phyloP scores from a whole-genome alignment of 2,113 vertebrate genomes.

The Corydoras sp. region DNA sequence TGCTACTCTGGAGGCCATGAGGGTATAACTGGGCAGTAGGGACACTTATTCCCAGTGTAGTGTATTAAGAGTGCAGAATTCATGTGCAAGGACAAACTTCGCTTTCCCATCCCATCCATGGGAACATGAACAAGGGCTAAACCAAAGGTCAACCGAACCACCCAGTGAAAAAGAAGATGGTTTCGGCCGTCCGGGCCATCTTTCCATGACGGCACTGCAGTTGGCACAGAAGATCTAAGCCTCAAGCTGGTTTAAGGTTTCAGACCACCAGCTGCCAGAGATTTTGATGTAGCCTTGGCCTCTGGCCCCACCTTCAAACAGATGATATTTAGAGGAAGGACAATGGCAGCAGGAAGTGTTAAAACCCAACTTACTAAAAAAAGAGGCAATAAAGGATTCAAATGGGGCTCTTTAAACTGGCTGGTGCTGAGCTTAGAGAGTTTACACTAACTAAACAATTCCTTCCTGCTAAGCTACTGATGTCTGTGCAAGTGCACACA shows the following conservation, averaged over 20 bases:
- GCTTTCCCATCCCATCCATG: slow-evolving; percentile 1
- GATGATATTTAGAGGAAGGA: background rate
- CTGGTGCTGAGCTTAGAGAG: background rate
- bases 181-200: slow-evolving; percentile 4
- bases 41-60: background rate
- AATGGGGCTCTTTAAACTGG: background rate
- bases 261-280: slow-evolving; percentile 36
- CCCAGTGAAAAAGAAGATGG: background rate
- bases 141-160: slow-evolving; percentile 15
- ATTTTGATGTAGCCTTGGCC: slow-evolving; percentile 17
- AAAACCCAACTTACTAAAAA: background rate
- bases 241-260: slow-evolving; percentile 27
- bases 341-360: slow-evolving; percentile 3
- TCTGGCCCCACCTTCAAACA: slow-evolving; percentile 20
- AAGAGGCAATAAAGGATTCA: background rate
- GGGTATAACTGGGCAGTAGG: background rate
- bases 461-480: background rate
- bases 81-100: background rate
- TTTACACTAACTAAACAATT: background rate
- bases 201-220: slow-evolving; percentile 30
- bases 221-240: slow-evolving; percentile 28
- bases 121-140: background rate
- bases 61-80: background rate
- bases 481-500: slow-evolving; percentile 7
- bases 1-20: slow-evolving; percentile 4